These are phyloP conservation scores for Ephestia elutella DNA, from an alignment of 1,140 invertebrate species.

Conservation along the genomic window DNA sequence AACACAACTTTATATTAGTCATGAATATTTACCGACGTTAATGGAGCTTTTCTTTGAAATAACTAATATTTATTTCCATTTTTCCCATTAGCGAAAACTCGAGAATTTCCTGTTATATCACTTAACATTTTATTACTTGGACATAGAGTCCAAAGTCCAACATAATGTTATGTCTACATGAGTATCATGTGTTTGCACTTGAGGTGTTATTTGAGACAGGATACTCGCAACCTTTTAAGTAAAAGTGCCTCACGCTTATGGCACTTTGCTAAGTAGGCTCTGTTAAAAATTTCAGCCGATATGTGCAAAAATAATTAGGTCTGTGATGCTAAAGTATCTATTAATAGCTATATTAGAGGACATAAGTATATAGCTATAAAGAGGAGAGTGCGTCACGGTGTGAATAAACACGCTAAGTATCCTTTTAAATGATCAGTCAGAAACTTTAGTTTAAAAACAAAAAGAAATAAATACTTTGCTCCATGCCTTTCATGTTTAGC, in stretches of 20 bases:
- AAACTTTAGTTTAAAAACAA: too few species aligned
- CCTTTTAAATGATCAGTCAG: too few species aligned
- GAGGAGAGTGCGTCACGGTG: too few species aligned
- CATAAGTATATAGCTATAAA: too few species aligned
- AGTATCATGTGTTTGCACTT: background rate
- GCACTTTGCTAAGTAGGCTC: background rate
- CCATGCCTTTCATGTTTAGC: too few species aligned
- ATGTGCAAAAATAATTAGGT: background rate
- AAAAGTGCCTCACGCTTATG: background rate
- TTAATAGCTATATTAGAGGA: background rate
- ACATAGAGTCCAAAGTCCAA: background rate
- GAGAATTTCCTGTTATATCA: background rate
- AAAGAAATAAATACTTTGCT: too few species aligned
- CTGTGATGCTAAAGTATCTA: background rate
- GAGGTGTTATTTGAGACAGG: background rate
- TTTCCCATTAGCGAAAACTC: constrained; percentile 14
- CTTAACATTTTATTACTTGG: background rate
- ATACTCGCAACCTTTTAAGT: constrained; percentile 2
- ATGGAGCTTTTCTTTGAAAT: background rate
- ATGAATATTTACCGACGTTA: background rate
- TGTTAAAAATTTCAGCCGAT: background rate
- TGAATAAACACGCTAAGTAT: too few species aligned
- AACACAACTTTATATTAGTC: background rate
- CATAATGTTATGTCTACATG: background rate
- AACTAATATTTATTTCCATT: constrained; percentile 6